Conservation (phyloP, 2,113 vertebrate genomes). For the Phocoena phocoena region DNA sequence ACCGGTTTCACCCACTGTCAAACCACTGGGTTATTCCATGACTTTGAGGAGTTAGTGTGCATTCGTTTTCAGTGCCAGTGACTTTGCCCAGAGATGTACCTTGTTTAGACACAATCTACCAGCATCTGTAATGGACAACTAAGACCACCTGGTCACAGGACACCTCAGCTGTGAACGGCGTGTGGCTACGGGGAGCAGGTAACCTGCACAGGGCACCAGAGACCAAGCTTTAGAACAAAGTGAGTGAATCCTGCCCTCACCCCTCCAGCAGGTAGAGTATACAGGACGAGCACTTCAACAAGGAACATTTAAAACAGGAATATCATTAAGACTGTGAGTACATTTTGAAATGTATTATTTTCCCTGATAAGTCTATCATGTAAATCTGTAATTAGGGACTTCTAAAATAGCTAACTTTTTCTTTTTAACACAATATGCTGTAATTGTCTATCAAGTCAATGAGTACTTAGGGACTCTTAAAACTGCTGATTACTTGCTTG, state of each 20-base stretch:
- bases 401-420: constrained; percentile 66
- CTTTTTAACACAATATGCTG: constrained; percentile 45
- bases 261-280: not conserved
- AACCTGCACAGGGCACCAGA: not conserved
- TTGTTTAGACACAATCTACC: not conserved
- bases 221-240: not conserved
- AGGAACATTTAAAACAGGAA: constrained; percentile 13
- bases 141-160: not conserved
- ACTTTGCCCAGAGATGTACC: not conserved
- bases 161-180: not conserved
- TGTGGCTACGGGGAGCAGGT: too few relatives aligned
- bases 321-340: constrained; percentile 56
- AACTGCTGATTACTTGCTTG: constrained; percentile 56
- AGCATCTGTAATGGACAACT: not conserved
- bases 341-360: constrained; percentile 60
- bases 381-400: constrained; percentile 68
- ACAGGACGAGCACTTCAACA: not conserved
- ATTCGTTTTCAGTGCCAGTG: not conserved
- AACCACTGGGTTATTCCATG: too few relatives aligned
- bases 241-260: not conserved
- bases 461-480: constrained; percentile 72
- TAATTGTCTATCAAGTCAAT: constrained; percentile 79
- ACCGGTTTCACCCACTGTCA: not conserved
- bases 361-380: constrained; percentile 54
- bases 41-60: not conserved